phyloP scores from a whole-genome alignment of 2,797 vertebrate genomes.

The Percopsis omiscomaycus region DNA sequence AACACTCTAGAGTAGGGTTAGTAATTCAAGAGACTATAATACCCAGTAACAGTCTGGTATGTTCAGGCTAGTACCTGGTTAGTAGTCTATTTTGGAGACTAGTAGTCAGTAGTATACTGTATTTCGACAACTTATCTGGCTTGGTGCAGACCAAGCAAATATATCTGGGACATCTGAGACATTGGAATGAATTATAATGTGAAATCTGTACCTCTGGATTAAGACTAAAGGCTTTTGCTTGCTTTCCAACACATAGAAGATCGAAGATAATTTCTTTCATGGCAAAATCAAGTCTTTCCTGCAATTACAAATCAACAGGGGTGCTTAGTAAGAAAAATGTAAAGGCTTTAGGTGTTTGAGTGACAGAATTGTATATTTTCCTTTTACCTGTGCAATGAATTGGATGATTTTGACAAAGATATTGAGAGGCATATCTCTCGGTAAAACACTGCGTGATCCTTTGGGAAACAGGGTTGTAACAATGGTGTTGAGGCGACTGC shows the following conservation, averaged over 20 bases:
- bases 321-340: neutral
- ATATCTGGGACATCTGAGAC: too few relatives aligned
- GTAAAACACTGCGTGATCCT: slow-evolving; percentile 95
- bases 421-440: slow-evolving; percentile 97
- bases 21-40: too few relatives aligned
- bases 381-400: slow-evolving; percentile 94
- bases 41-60: too few relatives aligned
- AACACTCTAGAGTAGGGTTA: too few relatives aligned
- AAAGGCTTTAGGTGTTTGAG: neutral
- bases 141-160: too few relatives aligned
- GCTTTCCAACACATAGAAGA: slow-evolving; percentile 81
- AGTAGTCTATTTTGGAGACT: neutral
- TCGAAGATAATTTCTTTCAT: slow-evolving; percentile 86
- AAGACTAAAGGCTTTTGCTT: slow-evolving; percentile 82
- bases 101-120: neutral
- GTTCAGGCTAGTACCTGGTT: neutral
- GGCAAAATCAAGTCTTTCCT: slow-evolving; percentile 84
- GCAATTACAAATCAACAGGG: slow-evolving; percentile 15
- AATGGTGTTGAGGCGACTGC: slow-evolving; percentile 93
- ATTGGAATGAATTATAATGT: neutral
- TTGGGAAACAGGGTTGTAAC: slow-evolving; percentile 96
- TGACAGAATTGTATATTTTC: too few relatives aligned
- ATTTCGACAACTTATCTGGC: neutral
- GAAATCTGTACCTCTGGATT: slow-evolving; percentile 78
- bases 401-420: slow-evolving; percentile 99